These are phyloP conservation scores for Cyphomyrus plagiostoma DNA, from an alignment of 2,113 vertebrate species.

Conservation along the genomic window DNA sequence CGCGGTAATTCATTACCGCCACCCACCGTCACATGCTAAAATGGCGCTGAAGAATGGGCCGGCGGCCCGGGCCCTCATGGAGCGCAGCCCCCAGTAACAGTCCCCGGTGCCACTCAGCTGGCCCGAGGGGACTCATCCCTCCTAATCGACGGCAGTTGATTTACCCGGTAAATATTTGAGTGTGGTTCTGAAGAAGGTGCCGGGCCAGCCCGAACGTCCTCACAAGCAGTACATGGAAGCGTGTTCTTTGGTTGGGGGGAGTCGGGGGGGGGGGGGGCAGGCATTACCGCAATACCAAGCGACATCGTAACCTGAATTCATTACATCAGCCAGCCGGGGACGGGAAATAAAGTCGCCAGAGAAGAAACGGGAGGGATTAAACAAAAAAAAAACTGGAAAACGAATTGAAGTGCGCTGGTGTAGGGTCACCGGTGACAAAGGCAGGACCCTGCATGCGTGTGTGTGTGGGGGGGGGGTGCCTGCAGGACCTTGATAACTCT, in stretches of 20 bases:
- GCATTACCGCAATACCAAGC: neutral
- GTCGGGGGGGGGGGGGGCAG: neutral
- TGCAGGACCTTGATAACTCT: constrained; percentile 65
- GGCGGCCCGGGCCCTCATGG: constrained; percentile 24
- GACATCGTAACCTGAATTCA: neutral
- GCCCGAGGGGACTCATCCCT: neutral
- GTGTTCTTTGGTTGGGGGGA: neutral
- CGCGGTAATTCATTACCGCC: constrained; percentile 57
- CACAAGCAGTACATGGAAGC: neutral
- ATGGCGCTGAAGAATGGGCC: constrained; percentile 47
- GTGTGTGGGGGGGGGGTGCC: constrained; percentile 22
- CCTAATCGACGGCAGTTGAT: neutral
- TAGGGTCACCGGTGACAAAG: neutral
- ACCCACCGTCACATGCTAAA: constrained; percentile 48
- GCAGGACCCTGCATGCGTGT: neutral
- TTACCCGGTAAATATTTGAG: neutral
- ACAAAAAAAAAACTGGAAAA: neutral
- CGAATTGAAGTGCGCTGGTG: neutral
- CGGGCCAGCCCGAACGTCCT: neutral
- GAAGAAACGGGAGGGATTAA: neutral
- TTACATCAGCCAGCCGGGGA: neutral
- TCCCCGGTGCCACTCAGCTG: constrained; percentile 26
- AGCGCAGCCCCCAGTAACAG: constrained; percentile 21
- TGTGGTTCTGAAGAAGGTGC: neutral
- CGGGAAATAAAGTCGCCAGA: neutral